phyloP scores from a whole-genome alignment of 1,140 invertebrate species.

The Ceratosolen fusciceps region DNA sequence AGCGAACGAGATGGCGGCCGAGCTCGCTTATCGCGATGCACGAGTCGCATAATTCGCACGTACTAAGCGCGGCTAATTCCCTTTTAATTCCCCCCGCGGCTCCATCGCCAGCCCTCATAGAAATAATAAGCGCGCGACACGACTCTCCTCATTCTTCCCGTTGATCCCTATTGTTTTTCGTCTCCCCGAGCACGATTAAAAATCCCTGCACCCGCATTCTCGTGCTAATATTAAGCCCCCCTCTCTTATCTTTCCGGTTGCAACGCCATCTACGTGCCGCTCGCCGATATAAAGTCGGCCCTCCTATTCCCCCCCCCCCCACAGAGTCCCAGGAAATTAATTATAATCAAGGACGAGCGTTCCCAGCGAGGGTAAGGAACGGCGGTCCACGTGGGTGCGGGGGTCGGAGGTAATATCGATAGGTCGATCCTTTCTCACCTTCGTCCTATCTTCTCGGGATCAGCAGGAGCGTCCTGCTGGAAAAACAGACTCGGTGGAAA shows the following conservation, averaged over 20 bases:
- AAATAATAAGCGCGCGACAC: neutral
- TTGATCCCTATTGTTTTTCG: too few species aligned
- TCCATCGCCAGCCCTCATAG: neutral
- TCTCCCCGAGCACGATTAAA: neutral
- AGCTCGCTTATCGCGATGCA: constrained; percentile 47
- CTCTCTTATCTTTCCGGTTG: neutral
- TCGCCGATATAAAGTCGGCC: too few species aligned
- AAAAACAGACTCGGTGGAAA: neutral
- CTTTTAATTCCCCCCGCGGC: neutral
- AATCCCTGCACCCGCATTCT: too few species aligned
- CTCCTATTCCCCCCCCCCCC: too few species aligned
- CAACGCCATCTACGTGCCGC: too few species aligned
- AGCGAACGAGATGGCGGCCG: neutral
- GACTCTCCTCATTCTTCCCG: too few species aligned
- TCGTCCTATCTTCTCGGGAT: neutral
- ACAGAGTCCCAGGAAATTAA: too few species aligned
- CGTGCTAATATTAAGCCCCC: neutral
- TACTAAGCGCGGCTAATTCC: constrained; percentile 30
- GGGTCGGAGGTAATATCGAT: too few species aligned
- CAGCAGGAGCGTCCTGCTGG: neutral
- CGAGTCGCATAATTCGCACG: constrained; percentile 34
- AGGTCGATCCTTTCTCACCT: too few species aligned
- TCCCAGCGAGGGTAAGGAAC: too few species aligned
- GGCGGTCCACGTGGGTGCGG: too few species aligned
- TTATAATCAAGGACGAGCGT: too few species aligned